A percentile compares a stretch with the other conserved stretches of the same genome.
These are phyloP conservation scores for Synanthedon myopaeformis DNA, from an alignment of 2,888 invertebrate genomes.

Conservation along the genomic window DNA sequence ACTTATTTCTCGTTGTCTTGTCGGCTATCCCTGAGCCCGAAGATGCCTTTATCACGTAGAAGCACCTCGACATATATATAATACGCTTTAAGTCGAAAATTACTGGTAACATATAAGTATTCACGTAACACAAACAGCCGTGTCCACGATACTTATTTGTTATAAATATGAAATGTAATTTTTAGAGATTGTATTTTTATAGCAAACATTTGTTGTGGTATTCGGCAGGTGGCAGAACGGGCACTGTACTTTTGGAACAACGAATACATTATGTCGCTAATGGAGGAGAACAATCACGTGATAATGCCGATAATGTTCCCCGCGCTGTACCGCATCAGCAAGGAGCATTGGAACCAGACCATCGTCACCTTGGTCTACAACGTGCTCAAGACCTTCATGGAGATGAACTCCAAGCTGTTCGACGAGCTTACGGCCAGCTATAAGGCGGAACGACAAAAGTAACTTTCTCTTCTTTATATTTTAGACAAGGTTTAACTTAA, in stretches of 20 bases:
- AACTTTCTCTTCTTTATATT: slow-evolving; percentile 43
- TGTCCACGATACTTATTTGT: too few relatives aligned
- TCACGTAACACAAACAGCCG: too few relatives aligned
- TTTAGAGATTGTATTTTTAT: background rate
- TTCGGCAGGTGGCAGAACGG: slow-evolving; percentile 92
- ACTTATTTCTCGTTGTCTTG: too few relatives aligned
- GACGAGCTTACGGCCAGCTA: slow-evolving; percentile 99
- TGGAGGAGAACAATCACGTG: slow-evolving; percentile 97
- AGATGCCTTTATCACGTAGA: too few relatives aligned
- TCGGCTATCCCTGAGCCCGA: too few relatives aligned
- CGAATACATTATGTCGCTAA: slow-evolving; percentile 99
- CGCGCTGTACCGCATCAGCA: slow-evolving; percentile 97
- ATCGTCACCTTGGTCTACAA: slow-evolving; percentile 99
- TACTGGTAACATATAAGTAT: too few relatives aligned
- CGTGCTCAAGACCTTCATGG: slow-evolving; percentile 99
- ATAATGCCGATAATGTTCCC: slow-evolving; percentile 99
- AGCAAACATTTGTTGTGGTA: slow-evolving; percentile 10
- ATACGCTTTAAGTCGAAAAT: too few relatives aligned
- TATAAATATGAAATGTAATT: too few relatives aligned
- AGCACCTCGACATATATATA: too few relatives aligned
- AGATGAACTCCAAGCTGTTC: slow-evolving; percentile 99
- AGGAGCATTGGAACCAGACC: slow-evolving; percentile 99
- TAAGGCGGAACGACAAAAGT: slow-evolving; percentile 99
- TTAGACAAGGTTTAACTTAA: background rate
- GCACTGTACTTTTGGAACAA: slow-evolving; percentile 99